These are phyloP conservation scores for Gadus macrocephalus DNA, from an alignment of 2,113 vertebrate species.

Conservation along the genomic window DNA sequence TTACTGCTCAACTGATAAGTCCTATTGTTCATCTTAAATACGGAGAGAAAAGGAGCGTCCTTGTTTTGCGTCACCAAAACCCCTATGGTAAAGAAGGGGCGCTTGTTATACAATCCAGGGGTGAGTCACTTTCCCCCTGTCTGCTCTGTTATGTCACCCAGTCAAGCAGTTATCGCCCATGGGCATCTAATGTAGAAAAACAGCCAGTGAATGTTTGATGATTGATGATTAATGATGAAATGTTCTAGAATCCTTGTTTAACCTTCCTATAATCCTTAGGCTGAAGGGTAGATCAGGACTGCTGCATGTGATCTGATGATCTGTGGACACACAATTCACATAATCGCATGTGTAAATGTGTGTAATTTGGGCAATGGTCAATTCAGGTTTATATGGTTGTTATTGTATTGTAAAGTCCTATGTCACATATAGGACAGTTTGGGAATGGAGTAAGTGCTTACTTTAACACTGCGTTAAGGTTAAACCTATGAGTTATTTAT, in stretches of 20 bases:
- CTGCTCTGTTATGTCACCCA: neutral
- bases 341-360: neutral
- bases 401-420: no score
- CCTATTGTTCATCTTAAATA: conserved; percentile 46
- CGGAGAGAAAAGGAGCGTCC: conserved; percentile 27
- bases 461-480: no score
- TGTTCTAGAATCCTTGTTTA: conserved; percentile 15
- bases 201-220: no score
- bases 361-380: no score
- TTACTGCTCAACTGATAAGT: conserved; percentile 32
- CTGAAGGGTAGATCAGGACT: conserved; percentile 6
- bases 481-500: no score
- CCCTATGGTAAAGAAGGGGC: conserved; percentile 41
- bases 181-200: conserved; percentile 20
- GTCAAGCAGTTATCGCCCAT: conserved; percentile 2
- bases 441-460: neutral
- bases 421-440: no score
- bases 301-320: conserved; percentile 2
- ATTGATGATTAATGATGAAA: neutral
- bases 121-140: conserved; percentile 38
- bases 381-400: no score
- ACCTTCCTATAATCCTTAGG: conserved; percentile 23
- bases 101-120: conserved; percentile 53
- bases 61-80: conserved; percentile 33
- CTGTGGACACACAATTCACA: neutral